Base-by-base conservation (phyloP, 2,888 invertebrate genomes). In the Rotaria sp. region DNA sequence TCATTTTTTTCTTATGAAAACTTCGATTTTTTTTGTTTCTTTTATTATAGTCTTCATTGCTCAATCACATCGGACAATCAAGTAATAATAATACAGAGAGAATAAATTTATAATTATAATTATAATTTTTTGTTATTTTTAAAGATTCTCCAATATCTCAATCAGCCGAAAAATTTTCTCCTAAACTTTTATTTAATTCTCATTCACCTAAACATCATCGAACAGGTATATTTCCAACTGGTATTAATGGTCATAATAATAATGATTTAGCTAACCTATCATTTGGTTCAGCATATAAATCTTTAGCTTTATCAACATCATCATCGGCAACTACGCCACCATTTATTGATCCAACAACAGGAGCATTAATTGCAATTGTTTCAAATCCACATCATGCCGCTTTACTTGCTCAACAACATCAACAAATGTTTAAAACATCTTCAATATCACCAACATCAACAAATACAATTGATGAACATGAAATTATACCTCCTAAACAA, bases 321-420 rank as follows among this genome's bases (percentile, higher is more conserved):
- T 7, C 45, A 45, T 13, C 45, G 26, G 80, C 80, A 30, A 55
- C 30, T 2, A 45, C 80, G 26, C 45, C 80, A 26, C 80, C 41
- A 26, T 80, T 80, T 80, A 41, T 80, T n/a, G 80, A 80, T 45
- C 67, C 67, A 67, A 67, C 67, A 67, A 80, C 80, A 11, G 80
- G 80, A 5, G 80, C 80, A 11, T n/a, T 80, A 45, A 80, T 80
- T 80, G 80, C 80, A 5, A 80, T 80, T 80, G 80, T 80, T 80
- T 80, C 80, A 45, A 80, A 41, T 80, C 80, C 80, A 45, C 80
- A 45, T 45, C 80, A 80, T 15, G 45, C 80, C n/a, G 45, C 45
- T 5, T 45, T 45, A 80, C 80, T 45, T 45, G 45, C 41, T 45
- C 80, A 80, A 80, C 80, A 80, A 45, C 80, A 80, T 80, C 80